Base-by-base conservation (phyloP, 1,140 invertebrate species). In the Platyura marginata region DNA sequence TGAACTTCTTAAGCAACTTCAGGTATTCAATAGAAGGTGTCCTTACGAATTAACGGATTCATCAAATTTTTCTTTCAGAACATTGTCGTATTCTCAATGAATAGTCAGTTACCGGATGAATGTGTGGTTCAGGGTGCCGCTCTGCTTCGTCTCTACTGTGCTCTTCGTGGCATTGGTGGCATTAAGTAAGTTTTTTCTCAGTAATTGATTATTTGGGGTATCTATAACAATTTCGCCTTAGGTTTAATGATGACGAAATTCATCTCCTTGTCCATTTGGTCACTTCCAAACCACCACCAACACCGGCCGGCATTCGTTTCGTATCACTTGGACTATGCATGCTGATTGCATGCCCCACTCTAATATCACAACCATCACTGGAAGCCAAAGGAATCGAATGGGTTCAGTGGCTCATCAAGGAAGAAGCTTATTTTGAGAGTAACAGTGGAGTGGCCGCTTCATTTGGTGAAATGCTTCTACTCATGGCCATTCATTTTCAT, bases 401-500 rank as follows among this genome's bases (percentile, higher is more conserved):
- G 90, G 79, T 96, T 3, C 81, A 86, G 44, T 94, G 89, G 87
- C 66, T 96, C 0, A 82, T 94, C 0, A 75, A 79, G 41, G 87
- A 91, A 56, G 88, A 94, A 62, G 79, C 79, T 9, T 85, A 88
- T 55, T 82, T 84, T 52, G 80, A 82, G 64, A 77, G 75, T 53
- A 76, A 77, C 13, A 81, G 78, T 36, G 81, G 79, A 3, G 75
- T 82, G 0, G 76, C 78, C 2, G 81, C 82, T 1, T 87, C 82
- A 21, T 92, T 95, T 62, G 91, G 89, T n/a, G 92, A 96, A 64
- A 92, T 96, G 84, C 65, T 98, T 13, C 71, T 97, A 0, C 63
- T 97, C 21, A 86, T 98, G 69, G 93, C 92, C 0, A 95, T 96
- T 49, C 91, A 96, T 58, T 96, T 96, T 57, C 92, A 96, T 56